These are phyloP conservation scores for Clitarchus hookeri DNA, from an alignment of 2,888 invertebrate genomes.

Conservation along the genomic window DNA sequence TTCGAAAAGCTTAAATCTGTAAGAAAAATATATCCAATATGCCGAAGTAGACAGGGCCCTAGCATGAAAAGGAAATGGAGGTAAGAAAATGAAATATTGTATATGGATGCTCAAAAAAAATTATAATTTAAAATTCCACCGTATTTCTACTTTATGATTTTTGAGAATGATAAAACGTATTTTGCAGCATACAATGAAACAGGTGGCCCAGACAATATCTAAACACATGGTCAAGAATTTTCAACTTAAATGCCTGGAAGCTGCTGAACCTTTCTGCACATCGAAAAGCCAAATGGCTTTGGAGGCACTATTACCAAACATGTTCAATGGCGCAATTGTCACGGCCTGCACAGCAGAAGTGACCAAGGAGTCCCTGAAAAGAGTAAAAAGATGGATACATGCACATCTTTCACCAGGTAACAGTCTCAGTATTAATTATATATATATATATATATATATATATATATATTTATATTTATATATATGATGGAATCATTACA, in stretches of 20 bases:
- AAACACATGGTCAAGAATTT: conserved; percentile 7
- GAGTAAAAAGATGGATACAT: not conserved
- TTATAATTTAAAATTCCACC: too few relatives aligned
- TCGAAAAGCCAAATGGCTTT: not conserved
- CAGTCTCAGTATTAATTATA: not conserved
- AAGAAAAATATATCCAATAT: too few relatives aligned
- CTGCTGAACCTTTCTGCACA: not conserved
- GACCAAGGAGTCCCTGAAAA: not conserved
- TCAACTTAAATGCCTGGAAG: not conserved
- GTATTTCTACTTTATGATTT: too few relatives aligned
- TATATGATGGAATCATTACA: too few relatives aligned
- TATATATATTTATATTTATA: too few relatives aligned
- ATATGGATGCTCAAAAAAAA: too few relatives aligned
- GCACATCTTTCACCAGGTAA: not conserved
- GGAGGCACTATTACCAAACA: conserved; percentile 5
- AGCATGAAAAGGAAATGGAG: too few relatives aligned
- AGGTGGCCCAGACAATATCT: not conserved
- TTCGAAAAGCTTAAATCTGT: too few relatives aligned
- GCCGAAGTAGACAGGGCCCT: too few relatives aligned
- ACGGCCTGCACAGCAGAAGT: not conserved
- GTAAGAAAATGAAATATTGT: too few relatives aligned
- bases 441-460: too few relatives aligned
- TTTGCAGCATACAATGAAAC: not conserved
- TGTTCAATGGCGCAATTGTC: not conserved
- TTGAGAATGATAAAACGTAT: too few relatives aligned